Base-by-base conservation (phyloP, 2,888 invertebrate species). In the Dasypolia templi region DNA sequence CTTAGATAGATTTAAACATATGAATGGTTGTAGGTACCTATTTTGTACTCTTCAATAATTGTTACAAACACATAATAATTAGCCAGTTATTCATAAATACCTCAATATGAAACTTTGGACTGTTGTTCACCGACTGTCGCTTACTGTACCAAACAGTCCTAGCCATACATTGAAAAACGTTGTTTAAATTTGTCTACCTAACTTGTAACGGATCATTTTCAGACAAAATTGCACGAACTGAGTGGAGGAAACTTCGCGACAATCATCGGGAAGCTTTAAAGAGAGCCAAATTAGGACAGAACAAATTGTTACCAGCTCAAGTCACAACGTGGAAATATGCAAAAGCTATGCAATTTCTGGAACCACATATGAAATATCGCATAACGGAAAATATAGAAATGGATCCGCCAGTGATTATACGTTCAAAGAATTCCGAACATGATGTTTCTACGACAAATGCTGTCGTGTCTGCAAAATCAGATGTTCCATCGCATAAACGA, bases 241-340 rank as follows among this genome's bases (percentile, higher is more conserved):
- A 95, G 89, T 96, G 95, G 95, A 94, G 95, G 70, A 95, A 94
- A 83, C 91, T 96, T 39, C 91, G 95, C 3, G 95, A 95, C 82
- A 95, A 95, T 78, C 95, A 96, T 73, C 86, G 95, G 39, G 95
- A 95, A 78, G 95, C 95, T 5, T 89, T 95, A 12, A 95, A 95
- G 79, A 89, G 95, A 81, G 95, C 95, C 0, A 95, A 95, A 82
- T 89, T 95, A 9, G 95, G 95, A 7, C 95, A 94, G 81, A 95
- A 95, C 79, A 95, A 95, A 88, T 87, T 95, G 66, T 83, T 95
- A 55, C 95, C 95, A 0, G 95, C 95, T 39, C 95, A 95, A 84
- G 94, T 96, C 44, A 96, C 95, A 3, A 96, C 95, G 14, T 96
- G 95, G 95, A 96, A 96, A 81, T 96, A 95, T 74, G 95, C 95